A percentile compares a stretch with the other conserved stretches of the same genome.
These are phyloP conservation scores for Menura novaehollandiae DNA, from an alignment of 2,113 vertebrate genomes.

Conservation along the genomic window DNA sequence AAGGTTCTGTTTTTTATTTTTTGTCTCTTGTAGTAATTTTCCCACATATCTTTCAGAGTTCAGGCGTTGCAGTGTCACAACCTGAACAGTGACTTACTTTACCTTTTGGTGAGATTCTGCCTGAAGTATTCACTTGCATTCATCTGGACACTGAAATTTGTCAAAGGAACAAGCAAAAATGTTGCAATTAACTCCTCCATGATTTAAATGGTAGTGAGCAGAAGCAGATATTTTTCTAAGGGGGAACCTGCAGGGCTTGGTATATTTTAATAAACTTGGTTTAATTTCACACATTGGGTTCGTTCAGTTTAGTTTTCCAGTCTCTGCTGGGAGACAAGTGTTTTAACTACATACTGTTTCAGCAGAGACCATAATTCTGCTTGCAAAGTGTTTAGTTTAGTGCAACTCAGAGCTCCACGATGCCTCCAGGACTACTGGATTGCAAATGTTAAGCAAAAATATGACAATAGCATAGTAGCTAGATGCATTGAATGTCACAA, in stretches of 20 bases:
- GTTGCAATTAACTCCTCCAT: not conserved
- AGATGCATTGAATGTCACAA: not conserved
- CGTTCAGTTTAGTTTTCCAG: not conserved
- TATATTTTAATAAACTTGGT: not conserved
- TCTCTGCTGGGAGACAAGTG: not conserved
- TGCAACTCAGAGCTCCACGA: not conserved
- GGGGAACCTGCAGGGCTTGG: not conserved
- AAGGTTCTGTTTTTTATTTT: not conserved
- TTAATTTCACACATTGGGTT: not conserved
- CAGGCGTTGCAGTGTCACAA: not conserved
- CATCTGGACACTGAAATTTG: not conserved
- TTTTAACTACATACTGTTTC: not conserved
- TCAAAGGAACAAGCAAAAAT: not conserved
- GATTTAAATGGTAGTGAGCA: not conserved
- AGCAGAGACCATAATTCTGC: not conserved
- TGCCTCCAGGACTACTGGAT: not conserved
- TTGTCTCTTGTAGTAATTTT: not conserved
- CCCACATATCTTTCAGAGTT: not conserved
- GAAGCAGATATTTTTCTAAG: not conserved
- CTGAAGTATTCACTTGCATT: not conserved
- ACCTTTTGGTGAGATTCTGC: not conserved
- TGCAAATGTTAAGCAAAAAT: not conserved
- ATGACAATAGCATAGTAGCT: not conserved
- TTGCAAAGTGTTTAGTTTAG: not conserved
- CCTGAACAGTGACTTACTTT: not conserved